Evolutionary conservation across 2,113 vertebrate species (phyloP), one percentile per base, ranked within the genome.

Genomic region (Elanus axillaris): DNA sequence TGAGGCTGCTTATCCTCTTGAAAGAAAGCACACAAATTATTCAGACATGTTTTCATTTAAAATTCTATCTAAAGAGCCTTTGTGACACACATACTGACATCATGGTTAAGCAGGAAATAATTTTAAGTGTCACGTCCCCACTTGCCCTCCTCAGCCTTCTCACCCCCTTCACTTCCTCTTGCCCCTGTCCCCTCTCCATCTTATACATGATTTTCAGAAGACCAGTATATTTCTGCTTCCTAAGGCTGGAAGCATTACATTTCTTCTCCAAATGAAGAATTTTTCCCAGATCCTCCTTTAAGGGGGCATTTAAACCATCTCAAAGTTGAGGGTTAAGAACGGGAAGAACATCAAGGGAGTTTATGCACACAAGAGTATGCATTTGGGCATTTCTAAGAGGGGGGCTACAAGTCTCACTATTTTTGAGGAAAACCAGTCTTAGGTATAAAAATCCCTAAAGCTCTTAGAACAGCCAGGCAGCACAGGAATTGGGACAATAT

Each of bases 321-420:
- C 27, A 40, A 60, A 80, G 10, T 38, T 7, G 6, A 66, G 19
- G 31, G 45, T 66, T 90, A 69, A 84, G 59, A 92, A 56, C 3
- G 1, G 2, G 20, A 78, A 77, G n/a, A 86, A 79, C 10, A 45
- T 53, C 47, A 48, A 75, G 10, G 10, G 8, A 7, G 11, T 43
- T 81, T 67, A 22, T 69, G 7, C 34, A 26, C 21, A 26, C 1
- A 1, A 12, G 16, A 66, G 3, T 53, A 32, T 27, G 16, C 1
- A 3, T 68, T 59, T 56, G 16, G 3, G 11, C 1, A 0, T 48
- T 87, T 45, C 21, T 32, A 23, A 84, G 40, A 31, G 4, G 1
- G 5, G 11, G 10, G 11, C 13, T 50, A 22, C 4, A 52, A 40
- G 29, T 58, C 38, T 71, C 16, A 43, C 18, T 29, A 48, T 53